Percentiles rank a stretch among this genome's conserved stretches.
Conservation (phyloP, 2,113 vertebrate genomes). For the Tricholaema leucomelas region DNA sequence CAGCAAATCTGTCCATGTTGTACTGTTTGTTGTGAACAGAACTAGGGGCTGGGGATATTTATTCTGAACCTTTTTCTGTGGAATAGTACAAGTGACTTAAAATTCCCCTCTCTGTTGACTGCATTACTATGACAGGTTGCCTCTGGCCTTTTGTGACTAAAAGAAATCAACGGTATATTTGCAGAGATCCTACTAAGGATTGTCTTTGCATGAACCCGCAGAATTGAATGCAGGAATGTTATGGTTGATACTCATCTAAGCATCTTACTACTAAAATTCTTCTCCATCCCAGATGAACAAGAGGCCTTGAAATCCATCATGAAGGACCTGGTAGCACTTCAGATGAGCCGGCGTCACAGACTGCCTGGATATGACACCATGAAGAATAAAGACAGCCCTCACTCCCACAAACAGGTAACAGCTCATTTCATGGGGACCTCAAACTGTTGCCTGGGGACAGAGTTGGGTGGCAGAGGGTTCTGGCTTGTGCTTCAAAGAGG, state of each 20-base stretch:
- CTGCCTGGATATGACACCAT: slow-evolving; percentile 81
- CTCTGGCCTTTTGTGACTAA: not conserved
- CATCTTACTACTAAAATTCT: not conserved
- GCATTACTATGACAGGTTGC: fast-evolving
- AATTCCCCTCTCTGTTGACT: not conserved
- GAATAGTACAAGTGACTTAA: not conserved
- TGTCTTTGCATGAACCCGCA: not conserved
- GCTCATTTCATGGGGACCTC: fast-evolving
- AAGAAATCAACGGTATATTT: not conserved
- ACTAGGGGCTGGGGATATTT: not conserved
- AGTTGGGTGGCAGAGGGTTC: not conserved
- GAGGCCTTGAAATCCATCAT: slow-evolving; percentile 98
- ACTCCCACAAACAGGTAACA: slow-evolving; percentile 85
- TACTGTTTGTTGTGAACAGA: not conserved
- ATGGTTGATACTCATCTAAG: not conserved
- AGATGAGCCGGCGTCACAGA: slow-evolving; percentile 90
- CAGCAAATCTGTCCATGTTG: not conserved
- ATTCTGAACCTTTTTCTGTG: not conserved
- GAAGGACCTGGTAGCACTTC: slow-evolving; percentile 97
- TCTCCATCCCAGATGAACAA: slow-evolving; percentile 85
- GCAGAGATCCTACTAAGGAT: not conserved
- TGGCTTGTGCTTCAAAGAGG: not conserved
- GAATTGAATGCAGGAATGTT: not conserved
- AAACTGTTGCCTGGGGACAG: fast-evolving
- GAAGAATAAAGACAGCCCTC: slow-evolving; percentile 81